These are phyloP conservation scores for Porites cylindrica DNA, from an alignment of 92 coral and sea anemone genomes.

Conservation along the genomic window DNA sequence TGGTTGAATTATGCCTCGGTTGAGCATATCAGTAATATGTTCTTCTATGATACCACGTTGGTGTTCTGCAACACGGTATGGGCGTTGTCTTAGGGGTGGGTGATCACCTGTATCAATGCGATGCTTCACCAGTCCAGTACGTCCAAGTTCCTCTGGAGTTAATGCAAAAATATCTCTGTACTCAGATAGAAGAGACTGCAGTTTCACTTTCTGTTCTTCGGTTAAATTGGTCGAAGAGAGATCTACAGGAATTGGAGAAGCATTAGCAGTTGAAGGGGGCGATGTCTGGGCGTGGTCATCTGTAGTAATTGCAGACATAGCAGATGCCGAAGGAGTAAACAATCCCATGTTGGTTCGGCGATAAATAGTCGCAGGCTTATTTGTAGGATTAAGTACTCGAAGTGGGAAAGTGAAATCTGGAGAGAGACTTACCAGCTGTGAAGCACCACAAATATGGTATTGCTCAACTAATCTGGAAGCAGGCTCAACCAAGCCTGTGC, in stretches of 20 bases:
- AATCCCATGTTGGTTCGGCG: constrained; percentile 44
- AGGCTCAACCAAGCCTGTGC: constrained; percentile 47
- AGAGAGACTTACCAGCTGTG: constrained; percentile 33
- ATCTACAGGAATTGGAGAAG: too few relatives aligned
- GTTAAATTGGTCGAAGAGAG: too few relatives aligned
- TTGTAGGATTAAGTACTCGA: constrained; percentile 48
- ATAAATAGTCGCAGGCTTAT: constrained; percentile 43
- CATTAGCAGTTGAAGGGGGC: too few relatives aligned
- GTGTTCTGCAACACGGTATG: constrained; percentile 61
- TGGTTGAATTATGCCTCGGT: constrained; percentile 62
- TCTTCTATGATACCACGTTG: constrained; percentile 53
- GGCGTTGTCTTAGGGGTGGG: constrained; percentile 56
- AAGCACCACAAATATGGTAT: constrained; percentile 35
- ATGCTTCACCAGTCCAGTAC: constrained; percentile 64
- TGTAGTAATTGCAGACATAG: not conserved
- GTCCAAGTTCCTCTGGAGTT: constrained; percentile 55
- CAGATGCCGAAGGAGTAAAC: constrained; percentile 13
- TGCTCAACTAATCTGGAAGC: constrained; percentile 8
- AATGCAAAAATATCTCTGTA: constrained; percentile 47
- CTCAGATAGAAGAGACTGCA: constrained; percentile 1
- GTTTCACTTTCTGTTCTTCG: constrained; percentile 38
- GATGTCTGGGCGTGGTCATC: not conserved
- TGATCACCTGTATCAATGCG: constrained; percentile 50
- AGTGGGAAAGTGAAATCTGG: constrained; percentile 41
- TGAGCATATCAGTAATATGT: constrained; percentile 61